Evolutionary conservation across 2,797 vertebrate species (phyloP).

Genomic region (Acanthis flammea): DNA sequence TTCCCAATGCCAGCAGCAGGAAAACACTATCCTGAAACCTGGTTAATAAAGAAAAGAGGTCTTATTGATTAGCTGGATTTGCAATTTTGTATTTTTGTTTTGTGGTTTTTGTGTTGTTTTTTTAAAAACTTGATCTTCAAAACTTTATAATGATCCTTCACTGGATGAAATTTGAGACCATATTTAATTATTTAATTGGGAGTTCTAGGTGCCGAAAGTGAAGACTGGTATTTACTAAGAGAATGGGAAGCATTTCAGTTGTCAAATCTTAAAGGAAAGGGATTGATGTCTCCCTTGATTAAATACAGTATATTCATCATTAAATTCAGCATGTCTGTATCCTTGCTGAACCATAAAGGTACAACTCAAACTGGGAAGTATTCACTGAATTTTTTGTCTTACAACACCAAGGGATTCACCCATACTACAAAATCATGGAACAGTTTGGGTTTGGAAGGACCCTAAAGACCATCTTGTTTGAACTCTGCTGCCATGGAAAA

Average conservation of each 20-base stretch:
- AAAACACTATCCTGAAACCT: neutral
- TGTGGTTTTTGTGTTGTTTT: neutral
- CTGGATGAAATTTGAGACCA: neutral
- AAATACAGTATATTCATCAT: neutral
- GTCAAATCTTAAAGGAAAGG: neutral
- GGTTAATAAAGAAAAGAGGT: conserved; percentile 13
- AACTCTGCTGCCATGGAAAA: neutral
- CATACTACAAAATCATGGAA: neutral
- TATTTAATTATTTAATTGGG: neutral
- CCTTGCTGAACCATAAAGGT: neutral
- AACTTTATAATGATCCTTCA: neutral
- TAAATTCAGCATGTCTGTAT: neutral
- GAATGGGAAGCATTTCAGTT: neutral
- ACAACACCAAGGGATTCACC: neutral
- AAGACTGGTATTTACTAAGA: neutral
- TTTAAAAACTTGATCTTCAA: neutral
- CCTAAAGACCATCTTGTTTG: neutral
- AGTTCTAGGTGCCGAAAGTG: neutral
- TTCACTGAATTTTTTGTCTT: neutral
- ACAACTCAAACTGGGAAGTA: neutral
- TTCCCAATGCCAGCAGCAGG: neutral
- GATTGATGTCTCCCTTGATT: neutral
- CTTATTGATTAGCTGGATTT: neutral
- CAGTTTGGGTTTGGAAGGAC: neutral
- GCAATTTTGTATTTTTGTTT: neutral